A percentile compares a stretch with the other conserved stretches of the same genome.
Evolutionary conservation across 2,797 vertebrate species (phyloP).

Genomic region (Lutjanus campechanus): DNA sequence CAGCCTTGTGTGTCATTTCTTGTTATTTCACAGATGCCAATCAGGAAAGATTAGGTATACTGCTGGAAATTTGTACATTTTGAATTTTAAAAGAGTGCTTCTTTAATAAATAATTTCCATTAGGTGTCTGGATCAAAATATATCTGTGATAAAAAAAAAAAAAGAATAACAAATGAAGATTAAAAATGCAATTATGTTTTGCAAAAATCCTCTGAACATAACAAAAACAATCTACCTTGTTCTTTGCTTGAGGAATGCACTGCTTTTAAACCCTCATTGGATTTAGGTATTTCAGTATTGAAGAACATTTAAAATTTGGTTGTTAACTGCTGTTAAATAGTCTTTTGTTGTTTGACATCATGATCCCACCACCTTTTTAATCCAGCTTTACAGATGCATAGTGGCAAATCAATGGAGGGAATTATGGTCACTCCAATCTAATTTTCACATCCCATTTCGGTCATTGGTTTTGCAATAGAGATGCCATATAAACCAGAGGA

Average conservation of each 20-base stretch:
- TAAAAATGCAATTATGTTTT: conserved; percentile 1
- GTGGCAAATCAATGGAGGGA: conserved; percentile 32
- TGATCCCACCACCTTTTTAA: conserved; percentile 20
- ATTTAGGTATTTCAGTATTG: background rate
- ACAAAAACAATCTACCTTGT: background rate
- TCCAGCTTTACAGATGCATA: conserved; percentile 5
- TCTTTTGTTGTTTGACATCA: conserved; percentile 7
- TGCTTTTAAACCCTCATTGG: background rate
- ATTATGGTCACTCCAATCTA: conserved; percentile 12
- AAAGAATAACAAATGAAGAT: background rate
- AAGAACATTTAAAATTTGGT: background rate
- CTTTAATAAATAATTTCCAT: background rate
- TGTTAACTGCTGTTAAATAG: conserved; percentile 10
- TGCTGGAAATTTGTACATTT: background rate
- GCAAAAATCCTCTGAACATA: background rate
- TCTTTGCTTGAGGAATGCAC: background rate
- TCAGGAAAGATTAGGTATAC: conserved; percentile 4
- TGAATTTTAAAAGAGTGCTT: background rate
- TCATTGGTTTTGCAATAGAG: conserved; percentile 47
- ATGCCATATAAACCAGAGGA: conserved; percentile 39
- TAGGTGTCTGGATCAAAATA: background rate
- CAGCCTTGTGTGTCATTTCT: conserved; percentile 32
- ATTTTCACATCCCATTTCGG: conserved; percentile 40
- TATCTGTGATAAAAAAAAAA: background rate
- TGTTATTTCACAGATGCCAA: conserved; percentile 31